Conservation (phyloP, 2,797 vertebrate genomes). For the Typhlichthys eigenmanni region DNA sequence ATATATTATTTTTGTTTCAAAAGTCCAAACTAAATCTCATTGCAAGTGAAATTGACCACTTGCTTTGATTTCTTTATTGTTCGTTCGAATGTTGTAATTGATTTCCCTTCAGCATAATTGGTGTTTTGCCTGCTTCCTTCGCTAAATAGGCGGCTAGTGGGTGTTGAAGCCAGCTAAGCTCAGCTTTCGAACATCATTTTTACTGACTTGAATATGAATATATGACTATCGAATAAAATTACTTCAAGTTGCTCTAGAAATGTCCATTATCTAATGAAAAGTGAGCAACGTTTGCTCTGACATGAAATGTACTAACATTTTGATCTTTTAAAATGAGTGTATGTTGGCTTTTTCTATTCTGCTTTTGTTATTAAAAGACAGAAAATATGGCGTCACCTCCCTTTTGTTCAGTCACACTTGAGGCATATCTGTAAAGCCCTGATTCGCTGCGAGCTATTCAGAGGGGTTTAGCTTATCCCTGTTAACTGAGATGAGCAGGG, state of each 20-base stretch:
- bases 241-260: conserved; percentile 12
- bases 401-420: conserved; percentile 36
- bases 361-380: conserved; percentile 33
- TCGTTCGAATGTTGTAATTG: conserved; percentile 29
- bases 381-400: conserved; percentile 44
- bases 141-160: conserved; percentile 61
- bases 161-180: conserved; percentile 44
- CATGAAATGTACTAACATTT: not conserved
- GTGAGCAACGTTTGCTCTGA: not conserved
- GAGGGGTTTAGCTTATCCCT: conserved; percentile 53
- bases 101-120: conserved; percentile 61
- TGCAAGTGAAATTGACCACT: no score
- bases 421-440: conserved; percentile 39
- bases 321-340: no score
- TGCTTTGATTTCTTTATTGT: no score
- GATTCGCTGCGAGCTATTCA: conserved; percentile 42
- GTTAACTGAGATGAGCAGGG: conserved; percentile 56
- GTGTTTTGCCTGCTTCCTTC: conserved; percentile 60
- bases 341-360: conserved; percentile 24
- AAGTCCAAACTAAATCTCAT: no score
- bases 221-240: conserved; percentile 28
- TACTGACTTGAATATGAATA: conserved; percentile 17
- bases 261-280: conserved; percentile 1
- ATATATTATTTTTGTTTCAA: no score
- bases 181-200: conserved; percentile 52